Evolutionary conservation across 2,888 invertebrate species (phyloP), one percentile per base, ranked within the genome.

Genomic region (Trichacis sp.): DNA sequence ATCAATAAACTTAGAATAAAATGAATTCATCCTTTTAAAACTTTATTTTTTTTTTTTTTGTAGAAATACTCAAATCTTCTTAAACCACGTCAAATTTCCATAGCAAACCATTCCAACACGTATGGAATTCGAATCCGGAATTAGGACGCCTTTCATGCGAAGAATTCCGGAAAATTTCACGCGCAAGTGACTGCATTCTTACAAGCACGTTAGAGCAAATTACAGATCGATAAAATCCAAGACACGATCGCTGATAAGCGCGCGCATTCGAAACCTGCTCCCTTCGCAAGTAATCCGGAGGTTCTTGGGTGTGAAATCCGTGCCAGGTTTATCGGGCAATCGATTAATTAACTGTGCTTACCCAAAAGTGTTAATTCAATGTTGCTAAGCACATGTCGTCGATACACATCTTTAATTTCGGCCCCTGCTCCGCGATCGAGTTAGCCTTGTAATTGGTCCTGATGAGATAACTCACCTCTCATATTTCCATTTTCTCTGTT

Each of bases 351-450:
- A 74, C 68, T 69, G 14, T 40, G 47, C 70, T 62, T 58, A 60
- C 59, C 67, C 57, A 69, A 73, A 75, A 77, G 77, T 76, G 77
- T 80, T 80, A 78, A 79, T 79, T 77, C 67, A 78, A 73, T 73
- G 78, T 65, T 74, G 71, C 72, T 72, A 74, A 74, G 73, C 75
- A 74, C 73, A 74, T 74, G 77, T 73, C 73, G 69, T 59, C 68
- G 80, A 81, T 81, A 77, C 47, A 64, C 60, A 81, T 80, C 80
- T 81, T 77, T 75, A 78, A 80, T 79, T 81, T 79, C 70, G 72
- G 58, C 66, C 24, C 47, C 64, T 51, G 45, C 56, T n/a, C n/a
- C 19, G 50, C 55, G 54, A 19, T 38, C 46, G 43, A 56, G 48
- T 58, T 64, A 49, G 50, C 47, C 64, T 63, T 70, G 77, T 78